Conservation (phyloP, 2,888 invertebrate genomes). For the Argyresthia albistria region DNA sequence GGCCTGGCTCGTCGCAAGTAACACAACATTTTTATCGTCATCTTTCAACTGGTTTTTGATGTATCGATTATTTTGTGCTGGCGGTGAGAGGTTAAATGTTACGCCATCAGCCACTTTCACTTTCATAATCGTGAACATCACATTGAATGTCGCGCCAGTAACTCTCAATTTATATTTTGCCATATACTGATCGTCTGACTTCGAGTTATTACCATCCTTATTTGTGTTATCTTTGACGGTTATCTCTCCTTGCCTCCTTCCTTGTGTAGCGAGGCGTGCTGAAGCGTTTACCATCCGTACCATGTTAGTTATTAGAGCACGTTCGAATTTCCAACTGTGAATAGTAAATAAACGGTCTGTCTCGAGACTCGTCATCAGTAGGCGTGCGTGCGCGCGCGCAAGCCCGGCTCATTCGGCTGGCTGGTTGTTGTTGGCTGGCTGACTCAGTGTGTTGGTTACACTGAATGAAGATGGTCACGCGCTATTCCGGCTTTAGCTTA, state of each 20-base stretch:
- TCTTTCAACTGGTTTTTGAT: constrained; percentile 38
- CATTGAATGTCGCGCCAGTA: neutral
- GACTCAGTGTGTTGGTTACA: constrained; percentile 50
- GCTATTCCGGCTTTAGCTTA: constrained; percentile 22
- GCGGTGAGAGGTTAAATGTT: constrained; percentile 8
- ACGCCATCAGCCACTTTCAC: constrained; percentile 34
- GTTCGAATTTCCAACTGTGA: constrained; percentile 59
- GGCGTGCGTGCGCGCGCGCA: constrained; percentile 54
- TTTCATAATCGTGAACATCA: constrained; percentile 22
- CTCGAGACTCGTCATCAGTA: constrained; percentile 37
- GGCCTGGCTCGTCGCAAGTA: neutral
- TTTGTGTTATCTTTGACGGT: constrained; percentile 10
- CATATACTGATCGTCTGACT: neutral
- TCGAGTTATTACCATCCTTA: neutral
- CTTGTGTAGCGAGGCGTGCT: constrained; percentile 17
- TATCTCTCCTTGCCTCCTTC: constrained; percentile 15
- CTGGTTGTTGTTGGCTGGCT: constrained; percentile 15
- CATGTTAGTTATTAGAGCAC: constrained; percentile 58
- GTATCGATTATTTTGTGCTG: constrained; percentile 18
- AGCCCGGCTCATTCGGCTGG: constrained; percentile 31
- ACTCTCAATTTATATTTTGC: constrained; percentile 12
- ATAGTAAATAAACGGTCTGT: constrained; percentile 63
- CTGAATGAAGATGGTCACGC: constrained; percentile 57
- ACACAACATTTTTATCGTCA: constrained; percentile 22
- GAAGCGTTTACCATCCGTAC: constrained; percentile 33